A percentile compares a stretch with the other conserved stretches of the same genome.
Evolutionary conservation across 2,113 vertebrate species (phyloP).

Genomic region (Pseudorectes ferrugineus): DNA sequence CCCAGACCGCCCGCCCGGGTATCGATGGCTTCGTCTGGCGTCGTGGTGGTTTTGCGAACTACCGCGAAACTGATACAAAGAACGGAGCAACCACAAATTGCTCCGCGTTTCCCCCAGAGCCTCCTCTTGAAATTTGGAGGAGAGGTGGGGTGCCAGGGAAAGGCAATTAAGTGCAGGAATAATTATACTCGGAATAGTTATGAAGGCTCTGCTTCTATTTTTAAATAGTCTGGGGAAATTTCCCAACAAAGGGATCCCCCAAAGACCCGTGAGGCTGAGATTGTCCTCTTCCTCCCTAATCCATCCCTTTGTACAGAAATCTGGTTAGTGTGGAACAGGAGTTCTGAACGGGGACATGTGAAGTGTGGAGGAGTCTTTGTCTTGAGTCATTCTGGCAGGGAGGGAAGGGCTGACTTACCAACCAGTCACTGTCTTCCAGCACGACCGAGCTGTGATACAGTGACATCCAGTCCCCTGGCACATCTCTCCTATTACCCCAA

Average conservation of each 20-base stretch:
- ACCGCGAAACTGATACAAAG: conserved; percentile 30
- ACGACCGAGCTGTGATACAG: neutral
- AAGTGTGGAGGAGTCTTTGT: conserved; percentile 54
- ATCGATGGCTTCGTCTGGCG: neutral
- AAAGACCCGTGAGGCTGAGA: neutral
- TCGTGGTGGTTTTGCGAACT: neutral
- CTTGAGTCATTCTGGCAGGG: conserved; percentile 37
- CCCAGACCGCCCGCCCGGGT: neutral
- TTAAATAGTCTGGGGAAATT: conserved; percentile 10
- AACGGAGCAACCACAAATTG: neutral
- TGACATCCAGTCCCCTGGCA: neutral
- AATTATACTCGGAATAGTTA: conserved; percentile 3
- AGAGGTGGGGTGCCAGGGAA: conserved; percentile 7
- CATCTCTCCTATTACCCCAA: neutral
- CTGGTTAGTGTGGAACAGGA: conserved; percentile 3
- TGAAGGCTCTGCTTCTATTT: conserved; percentile 31
- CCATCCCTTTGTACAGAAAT: neutral
- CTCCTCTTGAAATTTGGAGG: conserved; percentile 37
- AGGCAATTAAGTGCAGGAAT: conserved; percentile 15
- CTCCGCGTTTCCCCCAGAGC: neutral
- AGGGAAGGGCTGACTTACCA: conserved; percentile 44
- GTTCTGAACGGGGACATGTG: conserved; percentile 15
- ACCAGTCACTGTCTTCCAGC: conserved; percentile 35
- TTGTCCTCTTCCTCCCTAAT: neutral
- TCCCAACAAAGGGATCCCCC: conserved; percentile 27